phyloP scores from a whole-genome alignment of 2,113 vertebrate species.

The Cynoglossus semilaevis region DNA sequence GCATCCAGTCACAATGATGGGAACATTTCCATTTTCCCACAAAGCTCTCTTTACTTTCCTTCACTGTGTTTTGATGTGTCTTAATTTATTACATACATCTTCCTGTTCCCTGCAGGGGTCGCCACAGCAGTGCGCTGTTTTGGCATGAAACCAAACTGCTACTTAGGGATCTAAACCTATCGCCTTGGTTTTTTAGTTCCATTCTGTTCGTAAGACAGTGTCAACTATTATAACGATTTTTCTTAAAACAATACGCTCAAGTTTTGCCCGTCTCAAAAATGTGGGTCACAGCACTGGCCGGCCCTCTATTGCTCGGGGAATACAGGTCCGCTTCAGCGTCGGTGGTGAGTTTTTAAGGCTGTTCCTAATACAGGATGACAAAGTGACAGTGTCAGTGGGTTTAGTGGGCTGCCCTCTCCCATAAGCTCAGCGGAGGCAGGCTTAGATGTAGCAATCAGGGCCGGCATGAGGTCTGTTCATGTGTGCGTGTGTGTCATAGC shows the following conservation, averaged over 20 bases:
- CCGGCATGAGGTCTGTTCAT: constrained; percentile 42
- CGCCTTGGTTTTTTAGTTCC: too few species aligned
- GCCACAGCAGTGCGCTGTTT: too few species aligned
- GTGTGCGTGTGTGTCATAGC: constrained; percentile 41
- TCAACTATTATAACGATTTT: too few species aligned
- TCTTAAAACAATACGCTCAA: too few species aligned
- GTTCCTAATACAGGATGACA: constrained; percentile 7
- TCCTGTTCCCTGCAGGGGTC: constrained; percentile 1
- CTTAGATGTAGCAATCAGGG: constrained; percentile 39
- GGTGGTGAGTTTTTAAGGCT: not conserved
- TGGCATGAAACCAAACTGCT: too few species aligned
- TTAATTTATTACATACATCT: constrained; percentile 14
- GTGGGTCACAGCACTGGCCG: too few species aligned
- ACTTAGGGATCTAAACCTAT: too few species aligned
- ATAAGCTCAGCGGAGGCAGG: constrained; percentile 31
- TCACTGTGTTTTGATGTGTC: not conserved
- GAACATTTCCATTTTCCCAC: too few species aligned
- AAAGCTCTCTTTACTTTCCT: too few species aligned
- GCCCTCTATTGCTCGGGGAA: not conserved
- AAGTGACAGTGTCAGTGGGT: constrained; percentile 23
- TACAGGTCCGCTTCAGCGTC: not conserved
- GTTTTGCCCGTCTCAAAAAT: too few species aligned
- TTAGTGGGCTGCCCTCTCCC: constrained; percentile 44
- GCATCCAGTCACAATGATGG: not conserved
- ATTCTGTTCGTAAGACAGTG: too few species aligned